phyloP scores from a whole-genome alignment of 2,888 invertebrate genomes.

The Latheticus oryzae region DNA sequence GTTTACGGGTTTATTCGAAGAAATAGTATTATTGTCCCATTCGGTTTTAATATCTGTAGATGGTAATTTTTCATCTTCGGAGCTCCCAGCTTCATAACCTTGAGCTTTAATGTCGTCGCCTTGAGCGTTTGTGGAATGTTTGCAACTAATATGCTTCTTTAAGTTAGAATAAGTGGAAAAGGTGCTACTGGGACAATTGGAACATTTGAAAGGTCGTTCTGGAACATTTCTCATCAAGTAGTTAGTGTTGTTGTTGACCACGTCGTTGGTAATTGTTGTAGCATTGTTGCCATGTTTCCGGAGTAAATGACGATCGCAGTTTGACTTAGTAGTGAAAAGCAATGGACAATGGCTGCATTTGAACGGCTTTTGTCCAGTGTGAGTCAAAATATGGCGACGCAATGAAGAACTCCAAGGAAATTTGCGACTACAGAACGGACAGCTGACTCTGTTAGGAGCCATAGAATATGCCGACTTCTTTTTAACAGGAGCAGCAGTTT shows the following conservation, averaged over 20 bases:
- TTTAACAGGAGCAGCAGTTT: conserved; percentile 72
- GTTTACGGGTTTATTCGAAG: conserved; percentile 52
- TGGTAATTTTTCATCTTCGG: conserved; percentile 64
- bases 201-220: conserved; percentile 83
- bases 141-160: conserved; percentile 80
- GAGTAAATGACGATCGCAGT: conserved; percentile 93
- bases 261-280: conserved; percentile 61
- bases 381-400: conserved; percentile 93
- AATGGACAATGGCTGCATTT: conserved; percentile 94
- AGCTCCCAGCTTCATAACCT: conserved; percentile 65
- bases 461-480: conserved; percentile 95
- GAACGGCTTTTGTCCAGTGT: conserved; percentile 96
- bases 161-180: conserved; percentile 84
- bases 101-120: conserved; percentile 64
- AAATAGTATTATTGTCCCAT: conserved; percentile 51
- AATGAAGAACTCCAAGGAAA: conserved; percentile 98
- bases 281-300: conserved; percentile 81
- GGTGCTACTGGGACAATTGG: conserved; percentile 84
- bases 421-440: conserved; percentile 92
- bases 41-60: conserved; percentile 58
- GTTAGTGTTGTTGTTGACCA: conserved; percentile 61
- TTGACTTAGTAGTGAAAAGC: conserved; percentile 96
- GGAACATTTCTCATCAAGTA: conserved; percentile 76
- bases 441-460: conserved; percentile 93
- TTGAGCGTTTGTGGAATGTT: conserved; percentile 70